A percentile compares a stretch with the other conserved stretches of the same genome.
Evolutionary conservation across 2,113 vertebrate genomes (phyloP).

Genomic region (Macaca mulatta): DNA sequence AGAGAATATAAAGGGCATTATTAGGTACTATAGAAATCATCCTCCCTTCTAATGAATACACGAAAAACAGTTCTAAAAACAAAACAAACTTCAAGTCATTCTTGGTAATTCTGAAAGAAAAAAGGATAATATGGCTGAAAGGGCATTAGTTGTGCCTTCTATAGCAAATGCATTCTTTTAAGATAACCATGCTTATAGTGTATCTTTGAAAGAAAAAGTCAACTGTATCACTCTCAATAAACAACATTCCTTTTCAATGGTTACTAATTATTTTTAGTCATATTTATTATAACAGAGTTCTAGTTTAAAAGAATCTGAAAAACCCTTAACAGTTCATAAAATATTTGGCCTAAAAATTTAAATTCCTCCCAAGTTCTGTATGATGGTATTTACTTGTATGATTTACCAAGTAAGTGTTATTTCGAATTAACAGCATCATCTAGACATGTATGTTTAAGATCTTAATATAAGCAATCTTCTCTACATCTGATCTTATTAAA

Average conservation of each 20-base stretch:
- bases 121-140: background rate
- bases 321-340: background rate
- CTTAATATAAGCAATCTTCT: background rate
- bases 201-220: background rate
- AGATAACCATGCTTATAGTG: background rate
- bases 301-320: slow-evolving; percentile 23
- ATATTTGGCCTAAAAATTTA: background rate
- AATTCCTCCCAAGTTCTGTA: background rate
- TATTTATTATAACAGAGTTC: slow-evolving; percentile 30
- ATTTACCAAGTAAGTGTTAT: background rate
- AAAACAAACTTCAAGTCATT: slow-evolving; percentile 34
- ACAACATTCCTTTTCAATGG: background rate
- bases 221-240: background rate
- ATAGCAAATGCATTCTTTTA: background rate
- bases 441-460: background rate
- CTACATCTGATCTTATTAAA: slow-evolving; percentile 23
- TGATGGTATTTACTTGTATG: background rate
- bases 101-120: background rate
- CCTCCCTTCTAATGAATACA: background rate
- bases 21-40: background rate
- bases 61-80: slow-evolving; percentile 7
- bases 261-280: slow-evolving; percentile 35
- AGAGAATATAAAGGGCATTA: slow-evolving; percentile 12
- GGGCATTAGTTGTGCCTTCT: background rate
- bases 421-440: background rate